Percentiles rank a stretch among this genome's conserved stretches.
Evolutionary conservation across 2,113 vertebrate genomes (phyloP).

Genomic region (Herpetotheres cachinnans): DNA sequence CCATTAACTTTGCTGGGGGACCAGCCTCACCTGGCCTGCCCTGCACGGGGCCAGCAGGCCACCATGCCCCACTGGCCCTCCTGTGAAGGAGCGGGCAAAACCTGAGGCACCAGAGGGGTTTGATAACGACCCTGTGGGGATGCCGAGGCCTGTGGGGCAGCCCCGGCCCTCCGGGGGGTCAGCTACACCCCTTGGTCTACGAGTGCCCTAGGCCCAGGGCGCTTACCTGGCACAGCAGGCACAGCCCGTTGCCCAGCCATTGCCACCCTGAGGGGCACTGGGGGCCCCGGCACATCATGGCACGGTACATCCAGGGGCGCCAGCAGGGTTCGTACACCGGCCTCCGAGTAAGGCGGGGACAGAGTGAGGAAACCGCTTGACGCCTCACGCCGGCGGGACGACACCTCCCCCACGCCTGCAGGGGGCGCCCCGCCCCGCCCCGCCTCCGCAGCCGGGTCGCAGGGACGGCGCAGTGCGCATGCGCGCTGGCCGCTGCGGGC

Average conservation of each 20-base stretch:
- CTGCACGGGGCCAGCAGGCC: fast-evolving
- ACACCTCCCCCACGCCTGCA: not conserved
- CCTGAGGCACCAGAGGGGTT: too few species aligned
- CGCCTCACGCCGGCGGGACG: not conserved
- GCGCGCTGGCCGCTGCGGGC: not conserved
- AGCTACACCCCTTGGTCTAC: not conserved
- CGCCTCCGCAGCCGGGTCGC: not conserved
- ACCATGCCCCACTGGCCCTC: not conserved
- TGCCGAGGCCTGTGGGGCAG: not conserved
- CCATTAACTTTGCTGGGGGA: not conserved
- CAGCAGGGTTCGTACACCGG: not conserved
- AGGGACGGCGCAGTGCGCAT: not conserved
- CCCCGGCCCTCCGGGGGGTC: too few species aligned
- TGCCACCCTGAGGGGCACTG: too few species aligned
- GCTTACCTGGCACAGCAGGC: not conserved
- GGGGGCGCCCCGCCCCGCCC: not conserved
- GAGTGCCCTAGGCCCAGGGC: not conserved
- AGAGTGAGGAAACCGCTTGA: fast-evolving
- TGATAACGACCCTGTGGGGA: not conserved
- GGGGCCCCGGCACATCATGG: fast-evolving
- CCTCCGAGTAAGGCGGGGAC: too few species aligned
- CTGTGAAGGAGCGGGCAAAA: fast-evolving
- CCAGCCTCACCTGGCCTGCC: fast-evolving
- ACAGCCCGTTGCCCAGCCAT: fast-evolving
- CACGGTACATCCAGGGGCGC: too few species aligned